Base-by-base conservation (phyloP, 1,140 invertebrate species). In the Drosophila truncata region DNA sequence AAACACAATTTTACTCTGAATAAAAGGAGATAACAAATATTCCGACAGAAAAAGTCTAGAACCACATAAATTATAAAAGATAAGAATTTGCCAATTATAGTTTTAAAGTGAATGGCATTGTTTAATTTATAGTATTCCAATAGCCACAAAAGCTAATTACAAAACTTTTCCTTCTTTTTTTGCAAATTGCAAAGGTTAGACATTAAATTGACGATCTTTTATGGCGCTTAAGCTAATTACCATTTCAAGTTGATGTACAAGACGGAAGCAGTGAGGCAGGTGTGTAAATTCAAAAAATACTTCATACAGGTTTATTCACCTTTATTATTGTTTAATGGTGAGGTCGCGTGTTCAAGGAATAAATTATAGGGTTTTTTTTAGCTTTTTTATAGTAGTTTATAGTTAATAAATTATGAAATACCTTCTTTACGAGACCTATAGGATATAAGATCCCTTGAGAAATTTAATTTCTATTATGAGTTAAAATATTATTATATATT, bases 211-310 rank as follows among this genome's bases (percentile, higher is more conserved):
- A 10, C 23, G 13, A 72, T 63, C 71, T 33, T 69, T 50, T 73
- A 33, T 58, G 27, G 52, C 18, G 37, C 41, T 41, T 57, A 25
- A 47, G 63, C 44, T 75, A 79, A 79, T 64, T 78, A 69, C 23
- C 41, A 75, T 62, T 62, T 60, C 33, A 57, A 70, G 37, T 39
- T 60, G 25, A 58, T 37, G 29, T 39, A 31, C 42, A 23, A 47
- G 42, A 49, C 42, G 31, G 25, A 65, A 65, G 61, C 41, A 47
- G 16, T 47, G 60, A 18, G 60, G 18, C 42, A 31, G 64, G 42
- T 67, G 64, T 47, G 14, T 25, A 42, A 31, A n/a, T 33, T n/a
- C 11, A n/a, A 64, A n/a, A 64, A 33, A 41, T 54, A 35, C 18
- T 35, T 35, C 18, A 11, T 47, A 27, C 27, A 39, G 47, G 47